Evolutionary conservation across 2,888 invertebrate genomes (phyloP).

Genomic region (Nymphalis polychloros): DNA sequence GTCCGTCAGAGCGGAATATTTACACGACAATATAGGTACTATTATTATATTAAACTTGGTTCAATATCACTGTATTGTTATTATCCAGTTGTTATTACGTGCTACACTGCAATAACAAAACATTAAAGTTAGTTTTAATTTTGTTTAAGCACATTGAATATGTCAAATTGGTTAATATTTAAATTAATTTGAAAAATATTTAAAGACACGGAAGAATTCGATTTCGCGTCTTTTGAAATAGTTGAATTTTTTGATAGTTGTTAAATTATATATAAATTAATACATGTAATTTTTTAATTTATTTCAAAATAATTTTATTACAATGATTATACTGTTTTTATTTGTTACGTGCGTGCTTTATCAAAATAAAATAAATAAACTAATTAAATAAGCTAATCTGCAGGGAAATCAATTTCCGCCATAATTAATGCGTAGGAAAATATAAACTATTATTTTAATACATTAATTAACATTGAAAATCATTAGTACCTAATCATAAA

Average conservation of each 20-base stretch:
- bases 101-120: background rate
- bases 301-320: background rate
- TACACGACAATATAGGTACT: constrained; percentile 20
- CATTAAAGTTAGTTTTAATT: background rate
- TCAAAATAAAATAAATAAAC: background rate
- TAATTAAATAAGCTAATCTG: constrained; percentile 2
- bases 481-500: background rate
- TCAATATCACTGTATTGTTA: constrained; percentile 27
- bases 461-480: constrained; percentile 1
- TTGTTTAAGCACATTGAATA: background rate
- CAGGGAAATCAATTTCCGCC: constrained; percentile 3
- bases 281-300: too few relatives aligned
- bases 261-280: too few relatives aligned
- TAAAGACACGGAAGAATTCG: background rate
- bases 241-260: too few relatives aligned
- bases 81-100: constrained; percentile 17
- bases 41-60: constrained; percentile 28
- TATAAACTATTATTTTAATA: background rate
- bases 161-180: too few relatives aligned
- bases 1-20: constrained; percentile 32
- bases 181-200: too few relatives aligned
- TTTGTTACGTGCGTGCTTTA: background rate
- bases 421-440: constrained; percentile 5
- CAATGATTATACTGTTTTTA: background rate
- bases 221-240: too few relatives aligned